Evolutionary conservation across 2,113 vertebrate genomes (phyloP).

Genomic region (Struthio camelus): DNA sequence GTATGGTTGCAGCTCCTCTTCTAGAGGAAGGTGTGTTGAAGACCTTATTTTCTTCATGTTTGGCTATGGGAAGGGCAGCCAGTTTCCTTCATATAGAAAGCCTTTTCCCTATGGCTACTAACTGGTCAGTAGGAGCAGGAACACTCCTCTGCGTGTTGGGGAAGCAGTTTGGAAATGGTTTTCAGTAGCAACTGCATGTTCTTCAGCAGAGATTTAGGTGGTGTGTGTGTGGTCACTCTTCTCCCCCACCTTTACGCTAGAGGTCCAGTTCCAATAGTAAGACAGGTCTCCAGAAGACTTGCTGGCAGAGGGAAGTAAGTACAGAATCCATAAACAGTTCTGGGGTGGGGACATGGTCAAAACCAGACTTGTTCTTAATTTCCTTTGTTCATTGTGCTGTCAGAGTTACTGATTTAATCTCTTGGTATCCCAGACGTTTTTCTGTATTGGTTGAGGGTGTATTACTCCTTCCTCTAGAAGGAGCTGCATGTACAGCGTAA

Average conservation of each 20-base stretch:
- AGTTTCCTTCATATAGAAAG: not conserved
- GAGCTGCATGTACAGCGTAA: not conserved
- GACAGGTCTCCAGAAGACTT: not conserved
- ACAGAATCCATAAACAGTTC: not conserved
- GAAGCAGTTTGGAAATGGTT: not conserved
- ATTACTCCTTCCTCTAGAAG: not conserved
- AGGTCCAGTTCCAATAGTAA: not conserved
- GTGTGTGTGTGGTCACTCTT: not conserved
- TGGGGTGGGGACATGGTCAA: not conserved
- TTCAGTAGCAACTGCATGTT: not conserved
- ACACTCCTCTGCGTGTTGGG: not conserved
- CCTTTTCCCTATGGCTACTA: not conserved
- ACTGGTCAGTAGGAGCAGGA: not conserved
- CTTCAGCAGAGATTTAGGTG: not conserved
- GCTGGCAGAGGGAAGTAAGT: not conserved
- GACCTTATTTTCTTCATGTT: not conserved
- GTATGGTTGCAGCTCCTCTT: fast-evolving
- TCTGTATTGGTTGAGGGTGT: not conserved
- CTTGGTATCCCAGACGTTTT: not conserved
- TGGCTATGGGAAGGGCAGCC: not conserved
- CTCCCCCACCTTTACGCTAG: slow-evolving; percentile 1
- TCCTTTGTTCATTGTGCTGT: not conserved
- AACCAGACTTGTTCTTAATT: not conserved
- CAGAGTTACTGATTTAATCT: slow-evolving; percentile 5
- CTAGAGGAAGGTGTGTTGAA: not conserved